Base-by-base conservation (phyloP, 2,888 invertebrate genomes). In the Athalia rosae region DNA sequence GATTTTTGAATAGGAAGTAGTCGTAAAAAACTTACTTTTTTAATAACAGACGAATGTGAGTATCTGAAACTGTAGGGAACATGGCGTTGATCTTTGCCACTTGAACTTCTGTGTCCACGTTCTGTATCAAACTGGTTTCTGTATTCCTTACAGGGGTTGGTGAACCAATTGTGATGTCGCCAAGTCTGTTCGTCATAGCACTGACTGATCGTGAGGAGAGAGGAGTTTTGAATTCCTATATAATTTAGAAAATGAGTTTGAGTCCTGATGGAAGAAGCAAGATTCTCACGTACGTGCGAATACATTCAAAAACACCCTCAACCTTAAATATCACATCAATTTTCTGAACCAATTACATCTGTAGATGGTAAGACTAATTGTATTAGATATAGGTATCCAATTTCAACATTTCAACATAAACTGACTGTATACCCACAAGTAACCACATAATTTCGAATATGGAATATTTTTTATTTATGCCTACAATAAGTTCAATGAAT, bases 41-140 rank as follows among this genome's bases (percentile, higher is more conserved):
- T 76, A 97, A 90, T 82, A 97, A 91, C 82, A 97, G 92, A 85
- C 95, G 94, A 87, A 97, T 97, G 87, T 97, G 97, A 45, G 95
- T 95, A 86, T 97, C 97, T 79, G 95, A 94, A 76, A 97, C 97
- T 6, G 97, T 97, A 3, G 97, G 97, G 88, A 98, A 97, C 94
- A 97, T 95, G 64, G 95, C 94, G 85, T 95, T 94, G 83, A 97
- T 95, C 90, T 95, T 96, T 59, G 94, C 92, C 11, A 96, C 95
- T 78, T 95, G 92, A 6, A 94, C 93, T 83, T 96, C 96, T 0
- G 93, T 93, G 80, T 95, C 95, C 74, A 92, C 92, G 59, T 84
- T 83, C 79, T 93, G 92, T 0, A 92, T 92, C 78, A 93, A 91
- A 71, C 93, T 92, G 4, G 94, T 93, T 85, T 95, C 95, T 81